Conservation (phyloP, 2,888 invertebrate species). For the Epinotia nisella region DNA sequence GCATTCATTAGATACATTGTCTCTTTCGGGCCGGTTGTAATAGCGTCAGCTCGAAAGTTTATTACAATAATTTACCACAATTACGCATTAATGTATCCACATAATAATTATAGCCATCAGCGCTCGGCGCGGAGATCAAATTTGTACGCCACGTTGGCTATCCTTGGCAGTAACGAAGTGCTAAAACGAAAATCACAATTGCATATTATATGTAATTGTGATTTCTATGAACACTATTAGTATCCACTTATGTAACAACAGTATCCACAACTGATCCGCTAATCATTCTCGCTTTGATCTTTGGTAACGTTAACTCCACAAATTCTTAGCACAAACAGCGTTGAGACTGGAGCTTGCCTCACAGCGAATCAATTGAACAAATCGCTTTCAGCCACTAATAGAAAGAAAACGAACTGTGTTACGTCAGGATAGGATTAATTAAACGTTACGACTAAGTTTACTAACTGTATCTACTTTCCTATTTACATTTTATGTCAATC, state of each 20-base stretch:
- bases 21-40: slow-evolving; percentile 71
- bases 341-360: slow-evolving; percentile 65
- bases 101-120: slow-evolving; percentile 33
- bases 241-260: slow-evolving; percentile 72
- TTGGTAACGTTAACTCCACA: slow-evolving; percentile 75
- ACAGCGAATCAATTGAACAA: slow-evolving; percentile 76
- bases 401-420: slow-evolving; percentile 74
- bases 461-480: slow-evolving; percentile 59
- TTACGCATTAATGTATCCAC: slow-evolving; percentile 52
- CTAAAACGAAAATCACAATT: slow-evolving; percentile 75
- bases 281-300: slow-evolving; percentile 74
- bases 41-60: slow-evolving; percentile 71
- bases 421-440: slow-evolving; percentile 79
- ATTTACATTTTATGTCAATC: slow-evolving; percentile 70
- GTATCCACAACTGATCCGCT: slow-evolving; percentile 74
- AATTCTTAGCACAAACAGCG: slow-evolving; percentile 76
- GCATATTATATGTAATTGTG: too few relatives aligned
- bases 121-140: slow-evolving; percentile 26
- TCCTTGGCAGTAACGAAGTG: slow-evolving; percentile 70
- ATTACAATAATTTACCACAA: slow-evolving; percentile 70
- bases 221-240: slow-evolving; percentile 69
- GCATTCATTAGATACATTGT: slow-evolving; percentile 78
- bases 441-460: slow-evolving; percentile 65
- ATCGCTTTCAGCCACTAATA: slow-evolving; percentile 73
- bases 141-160: slow-evolving; percentile 46